These are phyloP conservation scores for Habroteleia sp. DNA, from an alignment of 2,888 invertebrate genomes.

Conservation along the genomic window DNA sequence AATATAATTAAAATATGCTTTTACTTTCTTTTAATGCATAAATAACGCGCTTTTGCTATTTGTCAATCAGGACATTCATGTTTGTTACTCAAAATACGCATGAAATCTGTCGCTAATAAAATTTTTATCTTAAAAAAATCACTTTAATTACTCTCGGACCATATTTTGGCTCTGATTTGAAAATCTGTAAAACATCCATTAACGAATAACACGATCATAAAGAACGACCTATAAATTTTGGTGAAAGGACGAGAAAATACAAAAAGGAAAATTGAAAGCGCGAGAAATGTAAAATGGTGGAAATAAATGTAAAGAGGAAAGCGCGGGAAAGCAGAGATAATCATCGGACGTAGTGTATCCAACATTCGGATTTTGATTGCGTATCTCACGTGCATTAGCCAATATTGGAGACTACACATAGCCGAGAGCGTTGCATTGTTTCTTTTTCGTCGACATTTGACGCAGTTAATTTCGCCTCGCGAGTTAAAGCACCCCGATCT, in stretches of 20 bases:
- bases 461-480: slow-evolving; percentile 42
- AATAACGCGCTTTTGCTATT: no score
- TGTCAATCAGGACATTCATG: no score
- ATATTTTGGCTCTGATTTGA: slow-evolving; percentile 22
- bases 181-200: slow-evolving; percentile 13
- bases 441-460: slow-evolving; percentile 40
- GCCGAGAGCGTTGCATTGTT: slow-evolving; percentile 22
- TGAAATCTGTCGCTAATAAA: neutral
- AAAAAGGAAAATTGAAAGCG: slow-evolving; percentile 42
- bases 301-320: slow-evolving; percentile 51
- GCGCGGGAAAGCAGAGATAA: slow-evolving; percentile 40
- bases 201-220: slow-evolving; percentile 28
- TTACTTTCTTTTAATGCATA: no score
- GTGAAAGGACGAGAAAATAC: slow-evolving; percentile 12
- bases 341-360: slow-evolving; percentile 41
- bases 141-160: slow-evolving; percentile 18
- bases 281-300: slow-evolving; percentile 43
- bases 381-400: slow-evolving; percentile 51
- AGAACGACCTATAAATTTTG: slow-evolving; percentile 36
- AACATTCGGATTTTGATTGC: slow-evolving; percentile 43
- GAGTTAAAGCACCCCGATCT: slow-evolving; percentile 42
- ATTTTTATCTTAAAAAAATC: slow-evolving; percentile 6
- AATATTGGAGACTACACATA: slow-evolving; percentile 35
- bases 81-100: no score
- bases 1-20: no score